These are phyloP conservation scores for Nycticryphes semicollaris DNA, from an alignment of 2,113 vertebrate species.

Conservation along the genomic window DNA sequence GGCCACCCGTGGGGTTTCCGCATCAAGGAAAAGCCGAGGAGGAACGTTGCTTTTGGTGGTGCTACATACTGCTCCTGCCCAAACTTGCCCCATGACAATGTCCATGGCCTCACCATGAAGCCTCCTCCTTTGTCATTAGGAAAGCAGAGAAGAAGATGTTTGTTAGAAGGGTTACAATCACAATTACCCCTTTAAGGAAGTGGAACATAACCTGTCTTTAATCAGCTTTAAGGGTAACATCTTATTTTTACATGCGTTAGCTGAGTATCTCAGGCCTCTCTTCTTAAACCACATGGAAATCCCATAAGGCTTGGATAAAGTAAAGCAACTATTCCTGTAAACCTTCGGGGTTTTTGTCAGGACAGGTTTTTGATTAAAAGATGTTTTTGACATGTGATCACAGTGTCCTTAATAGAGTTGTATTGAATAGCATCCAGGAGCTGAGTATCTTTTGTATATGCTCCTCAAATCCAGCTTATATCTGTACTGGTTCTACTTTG, in stretches of 20 bases:
- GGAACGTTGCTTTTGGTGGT: neutral
- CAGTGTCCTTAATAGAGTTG: neutral
- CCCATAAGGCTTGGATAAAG: neutral
- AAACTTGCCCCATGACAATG: neutral
- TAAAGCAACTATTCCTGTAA: neutral
- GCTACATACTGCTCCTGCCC: rapidly evolving
- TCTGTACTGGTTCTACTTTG: neutral
- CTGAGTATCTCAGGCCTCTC: neutral
- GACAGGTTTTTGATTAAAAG: neutral
- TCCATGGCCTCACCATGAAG: rapidly evolving
- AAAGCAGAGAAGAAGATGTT: neutral
- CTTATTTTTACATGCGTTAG: neutral
- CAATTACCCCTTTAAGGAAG: neutral
- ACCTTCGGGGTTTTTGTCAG: neutral
- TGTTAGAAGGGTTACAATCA: neutral
- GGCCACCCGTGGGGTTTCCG: neutral
- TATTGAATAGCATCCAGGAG: neutral
- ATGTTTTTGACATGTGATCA: neutral
- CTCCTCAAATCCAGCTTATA: neutral
- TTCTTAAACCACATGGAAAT: neutral
- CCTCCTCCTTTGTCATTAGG: neutral
- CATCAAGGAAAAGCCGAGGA: neutral
- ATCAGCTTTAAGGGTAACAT: neutral
- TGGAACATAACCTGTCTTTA: neutral
- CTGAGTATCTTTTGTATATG: neutral